These are phyloP conservation scores for Netta rufina DNA, from an alignment of 2,797 vertebrate genomes.

Conservation along the genomic window DNA sequence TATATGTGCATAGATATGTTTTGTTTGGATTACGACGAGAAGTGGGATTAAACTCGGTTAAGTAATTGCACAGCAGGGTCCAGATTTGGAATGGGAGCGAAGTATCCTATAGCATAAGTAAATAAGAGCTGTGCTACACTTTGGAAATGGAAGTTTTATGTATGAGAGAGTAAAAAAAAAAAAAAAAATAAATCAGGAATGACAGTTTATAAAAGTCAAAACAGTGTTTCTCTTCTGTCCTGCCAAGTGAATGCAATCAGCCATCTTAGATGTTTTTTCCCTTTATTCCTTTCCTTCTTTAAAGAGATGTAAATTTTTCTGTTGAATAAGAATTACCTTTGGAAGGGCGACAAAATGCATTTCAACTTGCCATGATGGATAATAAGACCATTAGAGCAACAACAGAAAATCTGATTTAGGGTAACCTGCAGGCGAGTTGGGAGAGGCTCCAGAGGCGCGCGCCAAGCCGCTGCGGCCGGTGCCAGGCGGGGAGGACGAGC, in stretches of 20 bases:
- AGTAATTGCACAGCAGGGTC: not conserved
- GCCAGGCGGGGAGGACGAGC: slow-evolving; percentile 11
- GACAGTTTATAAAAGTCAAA: not conserved
- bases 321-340: slow-evolving; percentile 22
- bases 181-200: not conserved
- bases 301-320: not conserved
- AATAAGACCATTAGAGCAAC: not conserved
- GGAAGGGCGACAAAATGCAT: not conserved
- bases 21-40: not conserved
- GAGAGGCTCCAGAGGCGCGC: slow-evolving; percentile 8
- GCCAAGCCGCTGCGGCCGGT: not conserved
- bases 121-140: not conserved
- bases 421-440: slow-evolving; percentile 35
- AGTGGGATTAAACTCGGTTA: not conserved
- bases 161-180: not conserved
- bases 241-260: not conserved
- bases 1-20: rapidly evolving
- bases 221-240: not conserved
- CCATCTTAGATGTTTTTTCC: not conserved
- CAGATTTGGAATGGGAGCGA: not conserved
- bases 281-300: not conserved
- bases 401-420: slow-evolving; percentile 16
- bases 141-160: not conserved
- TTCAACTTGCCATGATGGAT: not conserved
- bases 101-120: not conserved